Evolutionary conservation across 2,113 vertebrate species (phyloP).

Genomic region (Megaptera novaeangliae): DNA sequence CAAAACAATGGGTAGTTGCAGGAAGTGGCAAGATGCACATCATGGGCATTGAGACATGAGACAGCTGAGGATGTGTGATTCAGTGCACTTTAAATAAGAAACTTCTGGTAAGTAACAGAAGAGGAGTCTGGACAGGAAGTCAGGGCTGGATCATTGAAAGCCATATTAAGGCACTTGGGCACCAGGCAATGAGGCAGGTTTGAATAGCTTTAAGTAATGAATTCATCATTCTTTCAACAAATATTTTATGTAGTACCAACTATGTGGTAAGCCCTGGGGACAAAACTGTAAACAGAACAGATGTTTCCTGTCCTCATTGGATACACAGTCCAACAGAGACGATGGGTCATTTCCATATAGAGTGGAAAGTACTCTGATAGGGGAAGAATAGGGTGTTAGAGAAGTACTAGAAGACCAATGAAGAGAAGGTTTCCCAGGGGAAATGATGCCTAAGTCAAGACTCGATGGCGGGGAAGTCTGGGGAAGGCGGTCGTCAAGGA

Average conservation of each 20-base stretch:
- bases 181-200: not conserved
- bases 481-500: not conserved
- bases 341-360: not conserved
- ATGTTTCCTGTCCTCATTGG: not conserved
- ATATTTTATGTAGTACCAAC: slow-evolving; percentile 25
- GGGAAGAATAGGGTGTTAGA: not conserved
- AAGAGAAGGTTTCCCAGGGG: not conserved
- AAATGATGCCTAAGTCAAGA: not conserved
- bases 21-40: not conserved
- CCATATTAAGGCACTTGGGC: not conserved
- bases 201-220: slow-evolving; percentile 41
- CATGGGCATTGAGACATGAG: not conserved
- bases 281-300: slow-evolving; percentile 48
- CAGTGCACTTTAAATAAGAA: not conserved
- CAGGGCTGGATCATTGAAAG: not conserved
- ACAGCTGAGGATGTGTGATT: not conserved
- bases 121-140: not conserved
- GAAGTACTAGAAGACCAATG: not conserved
- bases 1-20: not conserved
- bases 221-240: slow-evolving; percentile 43
- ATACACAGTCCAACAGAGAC: not conserved
- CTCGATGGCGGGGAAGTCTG: not conserved
- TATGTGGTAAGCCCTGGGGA: slow-evolving; percentile 17
- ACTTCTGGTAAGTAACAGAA: not conserved
- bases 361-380: not conserved